A percentile compares a stretch with the other conserved stretches of the same genome.
Evolutionary conservation across 2,113 vertebrate species (phyloP).

Genomic region (Mustelus asterias): DNA sequence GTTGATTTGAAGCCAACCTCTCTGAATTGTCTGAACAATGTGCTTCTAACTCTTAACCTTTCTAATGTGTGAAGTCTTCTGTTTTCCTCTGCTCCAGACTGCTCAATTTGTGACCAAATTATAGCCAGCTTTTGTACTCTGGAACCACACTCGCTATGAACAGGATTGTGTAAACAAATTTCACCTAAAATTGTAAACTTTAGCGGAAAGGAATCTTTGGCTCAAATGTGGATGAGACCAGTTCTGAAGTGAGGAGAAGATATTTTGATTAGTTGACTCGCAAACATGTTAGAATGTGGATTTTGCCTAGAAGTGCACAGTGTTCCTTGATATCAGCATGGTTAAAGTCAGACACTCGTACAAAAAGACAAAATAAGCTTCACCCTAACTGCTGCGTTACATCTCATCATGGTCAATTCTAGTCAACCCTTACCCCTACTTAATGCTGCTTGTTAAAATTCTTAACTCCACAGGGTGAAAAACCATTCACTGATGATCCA

Average conservation of each 20-base stretch:
- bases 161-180: neutral
- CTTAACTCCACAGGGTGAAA: neutral
- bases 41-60: no score
- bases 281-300: neutral
- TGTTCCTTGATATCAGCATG: neutral
- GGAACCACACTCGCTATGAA: neutral
- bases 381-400: neutral
- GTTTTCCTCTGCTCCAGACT: neutral
- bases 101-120: neutral
- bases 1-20: neutral
- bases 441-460: conserved; percentile 9
- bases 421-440: no score
- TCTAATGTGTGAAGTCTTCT: neutral
- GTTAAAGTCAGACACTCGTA: neutral
- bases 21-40: neutral
- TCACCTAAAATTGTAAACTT: neutral
- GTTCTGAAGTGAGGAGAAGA: neutral
- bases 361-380: neutral
- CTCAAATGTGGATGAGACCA: neutral
- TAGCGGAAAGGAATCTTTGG: neutral
- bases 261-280: neutral
- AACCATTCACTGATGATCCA: conserved; percentile 34
- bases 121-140: neutral
- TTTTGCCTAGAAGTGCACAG: neutral
- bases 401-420: neutral